A percentile compares a stretch with the other conserved stretches of the same genome.
Evolutionary conservation across 2,888 invertebrate species (phyloP).

Genomic region (Euplagia quadripunctaria): DNA sequence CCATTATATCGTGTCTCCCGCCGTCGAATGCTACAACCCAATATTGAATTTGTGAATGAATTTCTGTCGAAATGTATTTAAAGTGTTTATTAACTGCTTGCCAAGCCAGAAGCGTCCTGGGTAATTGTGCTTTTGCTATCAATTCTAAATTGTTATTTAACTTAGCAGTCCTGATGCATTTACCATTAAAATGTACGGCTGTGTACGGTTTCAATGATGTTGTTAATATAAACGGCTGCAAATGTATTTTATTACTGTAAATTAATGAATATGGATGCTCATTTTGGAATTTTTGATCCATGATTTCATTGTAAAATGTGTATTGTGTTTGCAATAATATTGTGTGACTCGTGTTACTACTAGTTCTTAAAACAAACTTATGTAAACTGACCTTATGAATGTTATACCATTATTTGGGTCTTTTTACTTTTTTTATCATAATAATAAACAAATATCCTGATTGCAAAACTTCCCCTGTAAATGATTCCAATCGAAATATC

Average conservation of each 20-base stretch:
- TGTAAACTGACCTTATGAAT: too few species aligned
- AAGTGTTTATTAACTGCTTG: constrained; percentile 63
- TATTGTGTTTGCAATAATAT: too few species aligned
- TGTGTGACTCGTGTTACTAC: too few species aligned
- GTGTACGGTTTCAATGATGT: constrained; percentile 49
- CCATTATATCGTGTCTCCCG: constrained; percentile 65
- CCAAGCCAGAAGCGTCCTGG: constrained; percentile 57
- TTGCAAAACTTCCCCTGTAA: too few species aligned
- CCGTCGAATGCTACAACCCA: constrained; percentile 44
- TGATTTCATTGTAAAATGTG: background rate
- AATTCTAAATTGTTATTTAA: constrained; percentile 66
- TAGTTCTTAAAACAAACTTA: too few species aligned
- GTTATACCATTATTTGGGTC: too few species aligned
- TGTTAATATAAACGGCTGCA: constrained; percentile 35
- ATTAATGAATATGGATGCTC: constrained; percentile 33
- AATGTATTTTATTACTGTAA: constrained; percentile 40
- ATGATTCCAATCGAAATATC: too few species aligned
- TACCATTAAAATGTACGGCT: constrained; percentile 52
- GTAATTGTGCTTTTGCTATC: constrained; percentile 63
- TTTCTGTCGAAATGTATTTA: constrained; percentile 65
- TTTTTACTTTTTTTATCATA: too few species aligned
- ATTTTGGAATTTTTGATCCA: constrained; percentile 16
- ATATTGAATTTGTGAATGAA: constrained; percentile 60
- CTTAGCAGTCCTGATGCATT: constrained; percentile 56
- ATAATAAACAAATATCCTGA: too few species aligned